These are phyloP conservation scores for Ambastaia sidthimunki DNA, from an alignment of 2,797 vertebrate species.

Conservation along the genomic window DNA sequence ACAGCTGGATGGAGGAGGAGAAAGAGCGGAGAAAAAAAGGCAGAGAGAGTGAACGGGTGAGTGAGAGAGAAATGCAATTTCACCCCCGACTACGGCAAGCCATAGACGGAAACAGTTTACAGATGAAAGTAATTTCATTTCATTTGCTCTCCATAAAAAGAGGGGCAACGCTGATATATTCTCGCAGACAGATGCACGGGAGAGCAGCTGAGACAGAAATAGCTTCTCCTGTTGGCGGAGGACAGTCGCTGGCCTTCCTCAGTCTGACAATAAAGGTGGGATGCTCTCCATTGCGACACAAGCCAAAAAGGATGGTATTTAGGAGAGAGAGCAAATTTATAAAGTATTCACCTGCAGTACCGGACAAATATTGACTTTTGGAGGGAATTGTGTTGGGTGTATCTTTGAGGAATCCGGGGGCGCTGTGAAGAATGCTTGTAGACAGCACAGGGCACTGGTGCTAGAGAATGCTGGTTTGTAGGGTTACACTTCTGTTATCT, in stretches of 20 bases:
- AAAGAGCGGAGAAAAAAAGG: background rate
- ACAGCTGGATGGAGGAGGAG: slow-evolving; percentile 29
- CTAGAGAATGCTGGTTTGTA: slow-evolving; percentile 15
- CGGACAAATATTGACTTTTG: slow-evolving; percentile 38
- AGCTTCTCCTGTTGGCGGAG: slow-evolving; percentile 49
- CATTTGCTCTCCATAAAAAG: slow-evolving; percentile 65
- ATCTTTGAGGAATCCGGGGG: background rate
- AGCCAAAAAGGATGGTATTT: slow-evolving; percentile 28
- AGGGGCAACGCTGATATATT: slow-evolving; percentile 61
- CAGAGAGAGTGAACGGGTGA: slow-evolving; percentile 49
- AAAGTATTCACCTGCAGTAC: slow-evolving; percentile 18
- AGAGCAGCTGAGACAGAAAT: slow-evolving; percentile 57
- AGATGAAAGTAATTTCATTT: slow-evolving; percentile 72
- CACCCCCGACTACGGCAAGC: slow-evolving; percentile 64
- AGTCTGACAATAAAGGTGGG: slow-evolving; percentile 45
- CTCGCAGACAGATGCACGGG: slow-evolving; percentile 55
- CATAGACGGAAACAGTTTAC: slow-evolving; percentile 67
- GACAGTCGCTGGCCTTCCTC: slow-evolving; percentile 48
- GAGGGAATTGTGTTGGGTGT: slow-evolving; percentile 16
- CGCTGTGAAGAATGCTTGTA: slow-evolving; percentile 2
- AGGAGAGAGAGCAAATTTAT: slow-evolving; percentile 37
- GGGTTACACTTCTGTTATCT: slow-evolving; percentile 16
- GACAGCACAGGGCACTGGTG: slow-evolving; percentile 21
- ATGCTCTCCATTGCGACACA: slow-evolving; percentile 3
- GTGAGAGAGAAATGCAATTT: slow-evolving; percentile 65